phyloP scores from a whole-genome alignment of 2,113 vertebrate genomes.

The Eclectus roratus region DNA sequence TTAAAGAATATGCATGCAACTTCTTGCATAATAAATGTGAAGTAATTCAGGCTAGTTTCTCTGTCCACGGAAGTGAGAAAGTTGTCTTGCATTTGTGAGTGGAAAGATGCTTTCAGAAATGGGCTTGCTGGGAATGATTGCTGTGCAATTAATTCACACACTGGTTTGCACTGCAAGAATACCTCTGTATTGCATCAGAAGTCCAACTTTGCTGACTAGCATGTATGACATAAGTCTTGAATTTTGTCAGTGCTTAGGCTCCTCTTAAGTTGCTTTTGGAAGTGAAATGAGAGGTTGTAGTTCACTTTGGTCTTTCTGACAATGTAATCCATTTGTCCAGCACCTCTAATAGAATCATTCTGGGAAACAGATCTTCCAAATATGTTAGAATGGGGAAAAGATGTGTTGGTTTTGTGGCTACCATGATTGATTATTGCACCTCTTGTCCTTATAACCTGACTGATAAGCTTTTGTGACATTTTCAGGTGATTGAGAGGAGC shows the following conservation, averaged over 20 bases:
- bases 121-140: neutral
- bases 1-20: neutral
- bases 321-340: neutral
- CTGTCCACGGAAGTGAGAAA: neutral
- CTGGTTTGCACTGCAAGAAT: neutral
- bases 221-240: neutral
- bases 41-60: neutral
- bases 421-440: neutral
- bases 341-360: neutral
- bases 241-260: neutral
- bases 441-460: constrained; percentile 18
- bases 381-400: neutral
- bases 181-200: neutral
- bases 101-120: neutral
- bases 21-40: neutral
- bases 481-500: neutral
- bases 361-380: neutral
- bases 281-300: neutral
- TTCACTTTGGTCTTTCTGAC: neutral
- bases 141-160: neutral
- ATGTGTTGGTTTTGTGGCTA: neutral
- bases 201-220: neutral
- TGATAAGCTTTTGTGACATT: neutral
- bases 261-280: neutral
- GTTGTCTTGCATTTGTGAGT: neutral